A percentile compares a stretch with the other conserved stretches of the same genome.
Conservation (phyloP, 2,797 vertebrate genomes). For the Malacoraja senta region DNA sequence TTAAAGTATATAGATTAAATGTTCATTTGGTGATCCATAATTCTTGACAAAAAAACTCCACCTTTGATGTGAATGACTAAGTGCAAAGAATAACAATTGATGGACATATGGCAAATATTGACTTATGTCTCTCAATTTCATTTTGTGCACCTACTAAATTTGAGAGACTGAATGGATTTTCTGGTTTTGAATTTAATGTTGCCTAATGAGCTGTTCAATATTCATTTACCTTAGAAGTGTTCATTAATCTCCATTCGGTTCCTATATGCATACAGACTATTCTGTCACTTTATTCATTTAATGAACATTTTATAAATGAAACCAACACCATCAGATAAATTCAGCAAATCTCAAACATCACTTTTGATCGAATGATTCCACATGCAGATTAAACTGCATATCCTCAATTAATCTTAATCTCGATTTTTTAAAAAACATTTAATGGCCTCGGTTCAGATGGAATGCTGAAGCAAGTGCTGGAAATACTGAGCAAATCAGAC, state of each 20-base stretch:
- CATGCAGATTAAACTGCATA: not conserved
- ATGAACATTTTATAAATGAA: not conserved
- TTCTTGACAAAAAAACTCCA: not conserved
- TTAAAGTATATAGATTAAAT: too few relatives aligned
- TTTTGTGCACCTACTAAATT: not conserved
- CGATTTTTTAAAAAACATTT: not conserved
- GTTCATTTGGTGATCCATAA: not conserved
- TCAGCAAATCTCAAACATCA: not conserved
- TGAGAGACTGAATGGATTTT: not conserved
- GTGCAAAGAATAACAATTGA: not conserved
- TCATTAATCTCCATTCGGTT: not conserved
- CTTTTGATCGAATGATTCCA: not conserved
- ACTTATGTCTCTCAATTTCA: not conserved
- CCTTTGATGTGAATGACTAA: not conserved
- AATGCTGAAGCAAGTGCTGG: not conserved
- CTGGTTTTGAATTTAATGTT: not conserved
- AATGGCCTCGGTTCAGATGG: not conserved
- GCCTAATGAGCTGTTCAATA: not conserved
- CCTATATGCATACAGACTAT: not conserved
- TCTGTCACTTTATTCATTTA: not conserved
- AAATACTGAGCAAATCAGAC: too few relatives aligned
- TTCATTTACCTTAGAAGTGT: slow-evolving; percentile 1
- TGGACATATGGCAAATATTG: not conserved
- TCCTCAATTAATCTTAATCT: not conserved
- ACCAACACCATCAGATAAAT: too few relatives aligned